A percentile compares a stretch with the other conserved stretches of the same genome.
Evolutionary conservation across 2,888 invertebrate species (phyloP).

Genomic region (Nemotelus pantherinus): DNA sequence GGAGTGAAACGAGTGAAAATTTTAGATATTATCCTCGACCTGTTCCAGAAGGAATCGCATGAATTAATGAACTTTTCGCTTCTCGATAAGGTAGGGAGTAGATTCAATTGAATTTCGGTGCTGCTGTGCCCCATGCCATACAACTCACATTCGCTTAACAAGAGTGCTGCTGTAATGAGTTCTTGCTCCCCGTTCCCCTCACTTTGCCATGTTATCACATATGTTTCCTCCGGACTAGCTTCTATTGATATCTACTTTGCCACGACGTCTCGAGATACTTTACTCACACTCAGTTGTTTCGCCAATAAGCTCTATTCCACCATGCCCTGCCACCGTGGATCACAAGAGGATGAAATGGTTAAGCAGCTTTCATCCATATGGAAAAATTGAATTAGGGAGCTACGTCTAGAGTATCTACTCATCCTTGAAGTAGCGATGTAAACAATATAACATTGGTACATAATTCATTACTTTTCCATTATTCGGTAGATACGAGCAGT

Average conservation of each 20-base stretch:
- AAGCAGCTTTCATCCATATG: constrained; percentile 33
- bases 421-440: constrained; percentile 1
- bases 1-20: constrained; percentile 3
- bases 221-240: neutral
- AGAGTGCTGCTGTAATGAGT: neutral
- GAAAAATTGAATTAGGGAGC: constrained; percentile 16
- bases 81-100: neutral
- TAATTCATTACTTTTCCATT: constrained; percentile 35
- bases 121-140: neutral
- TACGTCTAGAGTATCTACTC: neutral
- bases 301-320: too few species aligned
- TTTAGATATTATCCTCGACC: neutral
- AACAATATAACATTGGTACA: constrained; percentile 32
- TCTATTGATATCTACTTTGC: neutral
- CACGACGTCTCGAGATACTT: neutral
- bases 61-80: constrained; percentile 37
- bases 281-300: too few species aligned
- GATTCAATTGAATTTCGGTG: neutral
- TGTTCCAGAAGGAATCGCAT: neutral
- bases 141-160: neutral
- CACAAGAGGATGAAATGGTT: constrained; percentile 20
- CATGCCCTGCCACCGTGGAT: neutral
- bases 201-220: neutral
- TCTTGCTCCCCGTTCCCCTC: neutral
- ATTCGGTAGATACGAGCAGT: constrained; percentile 4